Evolutionary conservation across 2,113 vertebrate species (phyloP).

Genomic region (Albula glossodonta): DNA sequence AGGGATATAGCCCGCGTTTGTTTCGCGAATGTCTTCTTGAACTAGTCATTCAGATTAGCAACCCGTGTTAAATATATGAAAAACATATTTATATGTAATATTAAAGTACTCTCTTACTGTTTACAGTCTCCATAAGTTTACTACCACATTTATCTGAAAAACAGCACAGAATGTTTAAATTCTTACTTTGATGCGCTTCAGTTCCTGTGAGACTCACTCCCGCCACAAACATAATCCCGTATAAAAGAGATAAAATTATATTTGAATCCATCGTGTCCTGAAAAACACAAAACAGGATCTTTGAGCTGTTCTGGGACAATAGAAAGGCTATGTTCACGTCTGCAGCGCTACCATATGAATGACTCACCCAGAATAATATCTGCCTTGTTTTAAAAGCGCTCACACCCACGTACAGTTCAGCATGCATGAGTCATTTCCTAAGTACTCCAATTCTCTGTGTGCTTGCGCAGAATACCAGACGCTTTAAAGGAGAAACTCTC

Average conservation of each 20-base stretch:
- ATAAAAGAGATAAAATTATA: slow-evolving; percentile 52
- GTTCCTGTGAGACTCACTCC: slow-evolving; percentile 49
- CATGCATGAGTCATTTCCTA: slow-evolving; percentile 77
- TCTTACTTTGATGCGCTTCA: slow-evolving; percentile 69
- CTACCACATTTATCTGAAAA: neutral
- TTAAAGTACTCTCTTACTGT: too few relatives aligned
- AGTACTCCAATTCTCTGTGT: slow-evolving; percentile 60
- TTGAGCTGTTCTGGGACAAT: slow-evolving; percentile 61
- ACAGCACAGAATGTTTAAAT: slow-evolving; percentile 9
- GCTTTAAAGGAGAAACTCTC: neutral
- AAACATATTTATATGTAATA: too few relatives aligned
- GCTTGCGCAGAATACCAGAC: neutral
- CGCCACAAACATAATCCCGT: slow-evolving; percentile 58
- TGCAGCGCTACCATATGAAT: slow-evolving; percentile 71
- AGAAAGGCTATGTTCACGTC: slow-evolving; percentile 57
- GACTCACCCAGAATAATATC: slow-evolving; percentile 69
- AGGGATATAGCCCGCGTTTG: neutral
- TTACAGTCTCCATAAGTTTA: neutral
- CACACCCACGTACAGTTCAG: slow-evolving; percentile 71
- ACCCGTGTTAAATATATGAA: too few relatives aligned
- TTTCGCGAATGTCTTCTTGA: neutral
- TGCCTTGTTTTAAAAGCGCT: slow-evolving; percentile 72
- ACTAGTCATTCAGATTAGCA: neutral
- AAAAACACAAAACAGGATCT: slow-evolving; percentile 45
- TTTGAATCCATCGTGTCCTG: slow-evolving; percentile 55